Conservation (phyloP, 2,797 vertebrate genomes). For the Poecilia velifera region DNA sequence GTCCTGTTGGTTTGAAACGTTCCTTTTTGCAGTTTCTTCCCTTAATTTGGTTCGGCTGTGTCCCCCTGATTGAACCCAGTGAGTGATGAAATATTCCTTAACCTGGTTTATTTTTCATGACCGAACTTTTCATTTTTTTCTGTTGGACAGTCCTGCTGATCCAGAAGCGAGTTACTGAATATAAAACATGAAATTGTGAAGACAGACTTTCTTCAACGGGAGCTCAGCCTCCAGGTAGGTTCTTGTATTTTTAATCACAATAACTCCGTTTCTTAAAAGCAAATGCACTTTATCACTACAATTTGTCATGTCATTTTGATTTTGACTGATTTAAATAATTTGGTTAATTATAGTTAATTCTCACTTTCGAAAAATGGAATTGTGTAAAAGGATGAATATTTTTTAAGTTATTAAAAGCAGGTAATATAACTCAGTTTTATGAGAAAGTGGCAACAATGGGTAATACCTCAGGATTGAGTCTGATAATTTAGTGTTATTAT, state of each 20-base stretch:
- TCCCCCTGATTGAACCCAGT: neutral
- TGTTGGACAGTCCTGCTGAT: neutral
- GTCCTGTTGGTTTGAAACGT: neutral
- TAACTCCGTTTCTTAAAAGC: neutral
- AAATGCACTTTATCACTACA: neutral
- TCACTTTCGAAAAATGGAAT: neutral
- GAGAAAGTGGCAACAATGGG: neutral
- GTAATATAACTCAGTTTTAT: neutral
- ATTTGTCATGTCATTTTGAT: neutral
- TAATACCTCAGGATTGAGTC: neutral
- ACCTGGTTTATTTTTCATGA: neutral
- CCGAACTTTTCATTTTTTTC: neutral
- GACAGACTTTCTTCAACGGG: neutral
- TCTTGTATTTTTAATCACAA: neutral
- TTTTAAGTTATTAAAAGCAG: neutral
- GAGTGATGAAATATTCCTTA: slow-evolving; percentile 1
- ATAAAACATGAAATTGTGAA: neutral
- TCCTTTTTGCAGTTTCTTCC: neutral
- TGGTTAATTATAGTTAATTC: neutral
- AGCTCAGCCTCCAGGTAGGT: neutral
- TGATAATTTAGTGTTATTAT: neutral
- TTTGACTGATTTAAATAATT: neutral
- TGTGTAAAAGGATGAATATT: neutral
- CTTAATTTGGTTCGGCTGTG: neutral
- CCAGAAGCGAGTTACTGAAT: neutral